phyloP scores from a whole-genome alignment of 2,888 invertebrate species.

The Camptogramma bilineatum region DNA sequence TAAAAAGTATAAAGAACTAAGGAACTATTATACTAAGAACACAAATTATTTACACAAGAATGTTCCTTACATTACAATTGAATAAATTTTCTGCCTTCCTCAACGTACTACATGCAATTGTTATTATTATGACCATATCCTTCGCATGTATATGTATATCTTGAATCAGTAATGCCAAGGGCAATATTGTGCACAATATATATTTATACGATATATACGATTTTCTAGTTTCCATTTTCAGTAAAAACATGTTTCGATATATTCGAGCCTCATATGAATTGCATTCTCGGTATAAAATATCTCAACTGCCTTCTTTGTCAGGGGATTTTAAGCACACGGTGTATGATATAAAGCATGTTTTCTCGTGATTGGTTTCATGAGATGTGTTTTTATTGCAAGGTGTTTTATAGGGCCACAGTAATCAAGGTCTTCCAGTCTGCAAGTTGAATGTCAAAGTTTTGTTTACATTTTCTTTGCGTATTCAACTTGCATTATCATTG shows the following conservation, averaged over 20 bases:
- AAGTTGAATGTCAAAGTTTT: conserved; percentile 80
- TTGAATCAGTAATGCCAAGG: conserved; percentile 74
- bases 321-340: conserved; percentile 34
- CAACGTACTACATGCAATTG: background rate
- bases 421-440: conserved; percentile 78
- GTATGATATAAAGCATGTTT: conserved; percentile 27
- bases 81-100: background rate
- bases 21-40: too few relatives aligned
- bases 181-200: conserved; percentile 48
- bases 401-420: conserved; percentile 60
- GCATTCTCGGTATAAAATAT: conserved; percentile 31
- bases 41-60: too few relatives aligned
- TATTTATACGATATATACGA: conserved; percentile 41
- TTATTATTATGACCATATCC: conserved; percentile 7
- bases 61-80: background rate
- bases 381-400: conserved; percentile 46
- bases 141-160: conserved; percentile 18
- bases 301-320: conserved; percentile 37
- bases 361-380: conserved; percentile 40
- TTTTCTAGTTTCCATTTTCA: conserved; percentile 85
- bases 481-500: conserved; percentile 23
- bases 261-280: conserved; percentile 56
- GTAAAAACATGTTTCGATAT: conserved; percentile 74
- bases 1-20: too few relatives aligned
- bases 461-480: conserved; percentile 64